Evolutionary conservation across 2,888 invertebrate genomes (phyloP).

Genomic region (Hofmannophila pseudospretella): DNA sequence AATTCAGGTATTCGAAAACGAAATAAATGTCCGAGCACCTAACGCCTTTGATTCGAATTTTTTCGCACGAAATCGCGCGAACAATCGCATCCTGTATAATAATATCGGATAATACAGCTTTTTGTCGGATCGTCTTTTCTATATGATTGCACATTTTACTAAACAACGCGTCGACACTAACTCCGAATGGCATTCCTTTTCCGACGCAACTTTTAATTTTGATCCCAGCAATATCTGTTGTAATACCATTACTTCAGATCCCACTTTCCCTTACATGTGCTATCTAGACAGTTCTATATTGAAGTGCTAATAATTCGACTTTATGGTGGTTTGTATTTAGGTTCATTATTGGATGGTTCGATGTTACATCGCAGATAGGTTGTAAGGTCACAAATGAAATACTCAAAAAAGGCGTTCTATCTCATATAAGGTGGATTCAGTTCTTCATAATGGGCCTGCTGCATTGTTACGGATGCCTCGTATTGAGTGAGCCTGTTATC

Average conservation of each 20-base stretch:
- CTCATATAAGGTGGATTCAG: slow-evolving; percentile 55
- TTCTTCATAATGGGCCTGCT: slow-evolving; percentile 56
- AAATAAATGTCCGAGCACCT: slow-evolving; percentile 25
- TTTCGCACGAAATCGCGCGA: slow-evolving; percentile 50
- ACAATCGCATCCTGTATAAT: slow-evolving; percentile 49
- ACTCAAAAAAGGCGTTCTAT: slow-evolving; percentile 43
- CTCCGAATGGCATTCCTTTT: slow-evolving; percentile 42
- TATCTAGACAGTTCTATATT: slow-evolving; percentile 9
- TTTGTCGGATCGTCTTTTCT: slow-evolving; percentile 53
- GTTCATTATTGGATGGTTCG: slow-evolving; percentile 27
- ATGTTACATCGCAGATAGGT: slow-evolving; percentile 21
- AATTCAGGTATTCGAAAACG: slow-evolving; percentile 29
- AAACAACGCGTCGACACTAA: slow-evolving; percentile 46
- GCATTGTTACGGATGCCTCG: slow-evolving; percentile 49
- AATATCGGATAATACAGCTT: slow-evolving; percentile 54
- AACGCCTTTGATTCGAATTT: slow-evolving; percentile 31
- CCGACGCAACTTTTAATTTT: slow-evolving; percentile 25
- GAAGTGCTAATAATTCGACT: slow-evolving; percentile 15
- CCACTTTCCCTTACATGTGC: slow-evolving; percentile 16
- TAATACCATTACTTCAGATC: slow-evolving; percentile 13
- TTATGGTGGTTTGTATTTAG: slow-evolving; percentile 17
- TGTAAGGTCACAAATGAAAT: slow-evolving; percentile 35
- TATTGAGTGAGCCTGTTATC: slow-evolving; percentile 38
- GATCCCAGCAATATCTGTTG: slow-evolving; percentile 11
- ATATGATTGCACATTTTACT: slow-evolving; percentile 68